phyloP scores from a whole-genome alignment of 2,113 vertebrate species.

The Empidonax traillii region DNA sequence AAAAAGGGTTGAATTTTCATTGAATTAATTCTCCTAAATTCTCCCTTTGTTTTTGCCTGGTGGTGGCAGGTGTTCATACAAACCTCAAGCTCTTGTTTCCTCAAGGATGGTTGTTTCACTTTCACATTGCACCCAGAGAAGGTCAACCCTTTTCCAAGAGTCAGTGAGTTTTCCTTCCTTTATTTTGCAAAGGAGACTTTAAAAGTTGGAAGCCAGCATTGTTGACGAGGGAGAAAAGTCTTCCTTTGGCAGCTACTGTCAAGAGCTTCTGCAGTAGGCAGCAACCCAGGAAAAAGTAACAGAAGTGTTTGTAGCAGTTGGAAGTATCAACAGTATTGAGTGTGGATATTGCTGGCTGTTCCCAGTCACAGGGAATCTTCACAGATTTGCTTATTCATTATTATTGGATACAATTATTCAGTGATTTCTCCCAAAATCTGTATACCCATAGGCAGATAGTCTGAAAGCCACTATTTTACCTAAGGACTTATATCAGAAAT shows the following conservation, averaged over 20 bases:
- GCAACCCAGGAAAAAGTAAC: not conserved
- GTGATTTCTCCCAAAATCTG: not conserved
- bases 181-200: not conserved
- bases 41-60: not conserved
- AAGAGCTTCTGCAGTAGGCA: not conserved
- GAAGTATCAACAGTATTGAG: not conserved
- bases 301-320: not conserved
- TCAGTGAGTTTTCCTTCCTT: not conserved
- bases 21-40: not conserved
- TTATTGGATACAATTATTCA: not conserved
- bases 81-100: not conserved
- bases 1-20: not conserved
- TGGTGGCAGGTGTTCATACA: not conserved
- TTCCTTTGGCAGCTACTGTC: not conserved
- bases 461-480: not conserved
- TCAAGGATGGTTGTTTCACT: not conserved
- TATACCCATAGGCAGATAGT: not conserved
- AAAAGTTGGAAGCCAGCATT: not conserved
- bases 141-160: not conserved
- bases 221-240: not conserved
- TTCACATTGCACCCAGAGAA: not conserved
- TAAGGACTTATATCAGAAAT: not conserved
- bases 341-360: not conserved
- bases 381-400: not conserved
- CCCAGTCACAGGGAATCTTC: not conserved